Conservation (phyloP, 2,888 invertebrate species). For the Aspidiotus rigidus region DNA sequence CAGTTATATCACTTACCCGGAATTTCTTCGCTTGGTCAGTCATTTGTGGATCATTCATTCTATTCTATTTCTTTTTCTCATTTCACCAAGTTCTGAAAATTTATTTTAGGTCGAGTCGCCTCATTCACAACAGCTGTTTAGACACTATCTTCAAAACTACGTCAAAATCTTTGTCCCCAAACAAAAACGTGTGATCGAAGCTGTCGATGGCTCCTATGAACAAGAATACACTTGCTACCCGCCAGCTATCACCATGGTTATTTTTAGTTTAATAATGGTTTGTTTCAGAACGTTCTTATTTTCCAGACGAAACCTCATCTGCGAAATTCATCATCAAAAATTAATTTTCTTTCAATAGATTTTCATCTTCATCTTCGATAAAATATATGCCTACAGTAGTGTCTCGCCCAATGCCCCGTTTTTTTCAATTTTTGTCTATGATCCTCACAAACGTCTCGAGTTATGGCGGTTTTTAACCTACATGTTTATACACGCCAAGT, state of each 20-base stretch:
- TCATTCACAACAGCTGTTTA: constrained; percentile 4
- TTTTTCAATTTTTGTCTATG: constrained; percentile 74
- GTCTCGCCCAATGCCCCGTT: constrained; percentile 54
- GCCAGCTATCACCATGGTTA: constrained; percentile 82
- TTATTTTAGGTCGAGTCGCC: constrained; percentile 23
- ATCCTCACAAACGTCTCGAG: constrained; percentile 74
- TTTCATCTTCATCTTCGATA: constrained; percentile 35
- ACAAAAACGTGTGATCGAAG: constrained; percentile 40
- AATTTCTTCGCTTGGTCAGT: constrained; percentile 43
- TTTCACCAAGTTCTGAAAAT: background rate
- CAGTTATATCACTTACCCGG: constrained; percentile 42
- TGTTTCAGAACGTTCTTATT: no score
- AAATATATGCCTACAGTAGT: constrained; percentile 32
- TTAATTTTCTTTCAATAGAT: constrained; percentile 27
- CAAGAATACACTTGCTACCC: constrained; percentile 89
- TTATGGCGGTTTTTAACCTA: constrained; percentile 91
- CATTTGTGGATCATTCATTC: background rate
- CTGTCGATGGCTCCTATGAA: constrained; percentile 66
- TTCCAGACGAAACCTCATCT: no score
- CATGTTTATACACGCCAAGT: constrained; percentile 94
- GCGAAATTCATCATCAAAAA: background rate
- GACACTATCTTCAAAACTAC: constrained; percentile 13
- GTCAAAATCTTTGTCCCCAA: constrained; percentile 34
- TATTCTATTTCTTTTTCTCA: constrained; percentile 16
- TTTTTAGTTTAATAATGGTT: constrained; percentile 81